Base-by-base conservation (phyloP, 1,140 invertebrate genomes). In the Trichomalopsis sarcophagae region DNA sequence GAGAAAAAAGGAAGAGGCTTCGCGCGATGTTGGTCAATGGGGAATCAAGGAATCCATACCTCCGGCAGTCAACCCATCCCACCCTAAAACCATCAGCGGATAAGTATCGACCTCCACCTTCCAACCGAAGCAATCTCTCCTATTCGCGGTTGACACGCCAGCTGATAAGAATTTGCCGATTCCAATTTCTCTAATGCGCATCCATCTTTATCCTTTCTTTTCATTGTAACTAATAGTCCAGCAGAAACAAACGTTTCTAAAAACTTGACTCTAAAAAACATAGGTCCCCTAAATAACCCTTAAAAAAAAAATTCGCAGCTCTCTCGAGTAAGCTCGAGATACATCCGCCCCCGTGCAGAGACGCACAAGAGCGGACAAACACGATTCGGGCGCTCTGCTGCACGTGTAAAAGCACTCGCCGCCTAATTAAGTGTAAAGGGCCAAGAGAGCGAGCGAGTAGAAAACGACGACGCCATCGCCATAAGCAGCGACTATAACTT, bases 371-470 rank as follows among this genome's bases (percentile, higher is more conserved):
- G 44, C 44, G 27, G 23, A 14, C 44, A 75, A 33, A 75, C 73
- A 33, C 69, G 30, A 33, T 33, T 33, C 27, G 27, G 27, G 27
- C 62, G 62, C 27, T 1, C 27, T 27, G 27, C 30, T 10, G 75
- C 75, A 76, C 75, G 75, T 76, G 75, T 40, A 21, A 76, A 76
- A 76, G 75, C 75, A 76, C 75, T 76, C 75, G 75, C 11, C 36
- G 40, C 13, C 13, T 76, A 76, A 76, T 76, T 76, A 76, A 76
- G 40, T 50, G 75, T 50, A 50, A 76, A 50, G 75, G 75, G n/a
- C 36, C 23, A 23, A 7, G 44, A 23, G 36, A 23, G 36, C 23
- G 68, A 71, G 68, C 68, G 47, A 50, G 47, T 62, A 62, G 55
- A 62, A 62, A 62, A 62, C 55, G 55, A 62, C 55, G 75, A 27